Evolutionary conservation across 2,888 invertebrate species (phyloP).

Genomic region (Cheilosia grossa): DNA sequence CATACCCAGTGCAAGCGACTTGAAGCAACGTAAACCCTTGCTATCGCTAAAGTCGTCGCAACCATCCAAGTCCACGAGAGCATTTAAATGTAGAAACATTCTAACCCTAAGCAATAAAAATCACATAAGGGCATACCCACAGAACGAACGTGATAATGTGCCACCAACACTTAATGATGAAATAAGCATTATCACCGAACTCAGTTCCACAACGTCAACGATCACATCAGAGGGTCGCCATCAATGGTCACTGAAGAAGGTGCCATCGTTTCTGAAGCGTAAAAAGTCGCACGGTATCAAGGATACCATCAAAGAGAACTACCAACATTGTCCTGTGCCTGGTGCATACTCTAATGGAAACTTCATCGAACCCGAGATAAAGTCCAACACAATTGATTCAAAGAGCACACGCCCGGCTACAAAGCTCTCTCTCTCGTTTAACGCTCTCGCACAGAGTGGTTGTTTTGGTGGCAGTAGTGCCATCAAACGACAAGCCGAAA

Average conservation of each 20-base stretch:
- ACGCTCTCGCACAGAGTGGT: conserved; percentile 43
- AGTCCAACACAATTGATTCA: conserved; percentile 24
- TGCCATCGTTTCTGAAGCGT: conserved; percentile 75
- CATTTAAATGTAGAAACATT: conserved; percentile 69
- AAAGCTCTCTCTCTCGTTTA: conserved; percentile 67
- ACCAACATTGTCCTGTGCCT: conserved; percentile 39
- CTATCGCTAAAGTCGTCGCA: conserved; percentile 52
- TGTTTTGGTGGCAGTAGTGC: conserved; percentile 34
- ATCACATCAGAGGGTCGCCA: conserved; percentile 18
- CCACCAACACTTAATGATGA: conserved; percentile 40
- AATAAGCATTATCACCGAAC: conserved; percentile 68
- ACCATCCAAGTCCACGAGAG: conserved; percentile 25
- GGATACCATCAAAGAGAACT: conserved; percentile 60
- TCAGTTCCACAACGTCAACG: conserved; percentile 32
- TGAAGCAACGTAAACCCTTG: conserved; percentile 59
- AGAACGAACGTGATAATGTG: conserved; percentile 23
- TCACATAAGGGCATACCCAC: conserved; percentile 40
- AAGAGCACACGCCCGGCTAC: conserved; percentile 36
- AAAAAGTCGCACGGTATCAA: conserved; percentile 46
- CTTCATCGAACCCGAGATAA: conserved; percentile 34
- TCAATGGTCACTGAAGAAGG: conserved; percentile 59
- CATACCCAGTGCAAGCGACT: conserved; percentile 50
- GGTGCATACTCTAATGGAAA: conserved; percentile 49
- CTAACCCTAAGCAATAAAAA: conserved; percentile 61
- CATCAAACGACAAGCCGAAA: conserved; percentile 60